These are phyloP conservation scores for Thymelicus sylvestris DNA, from an alignment of 2,888 invertebrate genomes.

Conservation along the genomic window DNA sequence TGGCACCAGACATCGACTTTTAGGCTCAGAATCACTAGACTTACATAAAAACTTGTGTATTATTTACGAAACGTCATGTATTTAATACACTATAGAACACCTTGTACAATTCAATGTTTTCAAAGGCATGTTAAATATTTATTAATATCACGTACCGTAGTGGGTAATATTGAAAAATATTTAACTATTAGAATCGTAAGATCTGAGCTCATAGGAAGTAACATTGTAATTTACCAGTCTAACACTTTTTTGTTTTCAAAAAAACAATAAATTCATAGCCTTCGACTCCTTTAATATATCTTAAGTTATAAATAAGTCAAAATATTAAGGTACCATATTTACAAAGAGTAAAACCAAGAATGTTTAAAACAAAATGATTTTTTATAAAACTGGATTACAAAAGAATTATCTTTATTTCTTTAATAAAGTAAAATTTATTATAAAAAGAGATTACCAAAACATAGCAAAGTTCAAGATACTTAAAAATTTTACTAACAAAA, in stretches of 20 bases:
- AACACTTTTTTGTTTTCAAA: not conserved
- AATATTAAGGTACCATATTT: not conserved
- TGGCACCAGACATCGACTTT: slow-evolving; percentile 19
- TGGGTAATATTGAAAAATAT: not conserved
- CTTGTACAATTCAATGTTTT: not conserved
- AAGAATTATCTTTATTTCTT: not conserved
- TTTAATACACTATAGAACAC: not conserved
- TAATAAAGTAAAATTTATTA: not conserved
- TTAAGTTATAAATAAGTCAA: not conserved
- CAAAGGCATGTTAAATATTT: too few relatives aligned
- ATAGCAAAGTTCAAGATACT: not conserved
- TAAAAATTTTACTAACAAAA: too few relatives aligned
- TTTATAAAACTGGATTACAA: not conserved
- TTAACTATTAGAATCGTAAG: not conserved
- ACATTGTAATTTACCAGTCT: not conserved
- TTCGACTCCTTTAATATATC: not conserved
- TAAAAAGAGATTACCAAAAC: not conserved
- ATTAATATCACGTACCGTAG: too few relatives aligned
- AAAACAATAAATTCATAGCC: slow-evolving; percentile 10
- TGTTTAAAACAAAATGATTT: not conserved
- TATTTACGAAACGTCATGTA: not conserved
- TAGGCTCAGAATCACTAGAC: not conserved
- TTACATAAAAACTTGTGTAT: not conserved
- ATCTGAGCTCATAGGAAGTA: not conserved
- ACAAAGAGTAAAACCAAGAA: not conserved